A percentile compares a stretch with the other conserved stretches of the same genome.
Evolutionary conservation across 2,797 vertebrate species (phyloP).

Genomic region (Sebastes umbrosus): DNA sequence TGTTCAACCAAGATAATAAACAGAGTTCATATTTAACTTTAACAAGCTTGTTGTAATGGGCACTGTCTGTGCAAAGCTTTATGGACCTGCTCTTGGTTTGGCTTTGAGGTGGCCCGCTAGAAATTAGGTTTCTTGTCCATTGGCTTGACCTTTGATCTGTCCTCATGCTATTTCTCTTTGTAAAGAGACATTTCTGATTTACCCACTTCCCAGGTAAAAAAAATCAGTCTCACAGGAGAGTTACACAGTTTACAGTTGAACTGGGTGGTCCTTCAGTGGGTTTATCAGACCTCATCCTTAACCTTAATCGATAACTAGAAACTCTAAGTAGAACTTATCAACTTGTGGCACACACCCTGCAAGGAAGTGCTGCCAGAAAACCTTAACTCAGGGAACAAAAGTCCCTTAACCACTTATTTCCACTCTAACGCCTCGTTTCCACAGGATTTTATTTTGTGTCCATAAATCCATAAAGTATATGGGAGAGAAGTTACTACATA

Average conservation of each 20-base stretch:
- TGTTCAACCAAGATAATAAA: constrained; percentile 14
- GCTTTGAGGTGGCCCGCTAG: not conserved
- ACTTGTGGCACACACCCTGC: not conserved
- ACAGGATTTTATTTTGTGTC: too few relatives aligned
- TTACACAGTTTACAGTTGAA: not conserved
- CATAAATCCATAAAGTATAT: too few relatives aligned
- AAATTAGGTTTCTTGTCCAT: not conserved
- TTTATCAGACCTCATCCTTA: not conserved
- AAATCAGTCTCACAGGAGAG: not conserved
- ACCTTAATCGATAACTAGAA: not conserved
- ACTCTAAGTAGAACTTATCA: not conserved
- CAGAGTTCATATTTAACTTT: constrained; percentile 29
- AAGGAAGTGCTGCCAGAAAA: not conserved
- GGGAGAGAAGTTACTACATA: too few relatives aligned
- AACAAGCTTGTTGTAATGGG: not conserved
- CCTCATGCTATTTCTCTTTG: not conserved
- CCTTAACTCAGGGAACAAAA: not conserved
- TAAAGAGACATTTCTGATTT: not conserved
- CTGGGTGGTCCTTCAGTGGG: not conserved
- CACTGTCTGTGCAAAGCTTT: not conserved
- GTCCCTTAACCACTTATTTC: not conserved
- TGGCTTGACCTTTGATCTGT: not conserved
- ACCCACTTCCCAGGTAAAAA: not conserved
- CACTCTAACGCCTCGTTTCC: not conserved
- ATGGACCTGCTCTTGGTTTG: not conserved